Percentiles rank a stretch among this genome's conserved stretches.
phyloP scores from a whole-genome alignment of 2,113 vertebrate species.

The Sinocyclocheilus rhinocerous region DNA sequence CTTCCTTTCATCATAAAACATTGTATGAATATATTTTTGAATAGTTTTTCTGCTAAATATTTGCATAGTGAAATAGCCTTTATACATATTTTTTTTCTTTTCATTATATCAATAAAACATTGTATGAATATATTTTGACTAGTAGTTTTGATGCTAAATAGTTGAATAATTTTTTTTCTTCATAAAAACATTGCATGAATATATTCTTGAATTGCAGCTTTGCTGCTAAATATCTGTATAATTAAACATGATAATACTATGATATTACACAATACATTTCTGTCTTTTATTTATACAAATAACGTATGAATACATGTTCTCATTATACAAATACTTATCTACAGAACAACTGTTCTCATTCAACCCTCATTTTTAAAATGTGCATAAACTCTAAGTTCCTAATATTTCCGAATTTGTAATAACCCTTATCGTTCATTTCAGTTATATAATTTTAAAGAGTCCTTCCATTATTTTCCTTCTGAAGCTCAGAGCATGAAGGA shows the following conservation, averaged over 20 bases:
- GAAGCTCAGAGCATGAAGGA: not conserved
- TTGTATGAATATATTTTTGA: not conserved
- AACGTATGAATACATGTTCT: too few species aligned
- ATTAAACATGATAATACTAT: not conserved
- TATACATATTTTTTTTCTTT: not conserved
- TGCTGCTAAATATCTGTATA: not conserved
- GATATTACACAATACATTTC: not conserved
- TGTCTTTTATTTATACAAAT: not conserved
- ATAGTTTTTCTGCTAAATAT: not conserved
- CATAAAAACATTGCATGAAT: not conserved
- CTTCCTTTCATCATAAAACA: not conserved
- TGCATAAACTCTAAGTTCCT: not conserved
- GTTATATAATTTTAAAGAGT: not conserved
- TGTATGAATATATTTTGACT: not conserved
- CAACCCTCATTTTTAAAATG: not conserved
- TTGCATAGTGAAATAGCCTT: not conserved
- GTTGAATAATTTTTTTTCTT: not conserved
- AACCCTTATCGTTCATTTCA: not conserved
- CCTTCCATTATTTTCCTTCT: not conserved
- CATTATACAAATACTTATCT: not conserved
- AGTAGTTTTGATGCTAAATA: not conserved
- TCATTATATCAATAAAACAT: not conserved
- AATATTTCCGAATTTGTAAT: not conserved
- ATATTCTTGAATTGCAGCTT: not conserved
- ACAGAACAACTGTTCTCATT: not conserved